phyloP scores from a whole-genome alignment of 2,113 vertebrate genomes.

The Nycticryphes semicollaris region DNA sequence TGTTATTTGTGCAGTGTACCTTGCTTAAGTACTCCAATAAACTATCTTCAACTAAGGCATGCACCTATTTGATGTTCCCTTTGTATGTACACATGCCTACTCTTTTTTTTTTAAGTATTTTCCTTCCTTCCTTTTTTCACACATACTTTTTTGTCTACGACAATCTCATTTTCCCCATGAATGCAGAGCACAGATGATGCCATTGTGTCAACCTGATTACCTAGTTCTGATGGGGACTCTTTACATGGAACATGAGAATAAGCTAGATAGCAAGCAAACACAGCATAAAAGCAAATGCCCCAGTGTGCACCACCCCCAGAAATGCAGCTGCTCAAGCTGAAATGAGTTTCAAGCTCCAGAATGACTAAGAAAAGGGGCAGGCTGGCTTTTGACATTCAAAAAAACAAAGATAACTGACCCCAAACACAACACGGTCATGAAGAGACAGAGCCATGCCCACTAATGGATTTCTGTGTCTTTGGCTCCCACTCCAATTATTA shows the following conservation, averaged over 20 bases:
- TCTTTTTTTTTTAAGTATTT: not conserved
- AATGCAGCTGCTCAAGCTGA: not conserved
- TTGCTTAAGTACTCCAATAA: not conserved
- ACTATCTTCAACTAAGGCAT: not conserved
- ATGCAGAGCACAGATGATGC: not conserved
- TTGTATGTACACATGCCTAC: not conserved
- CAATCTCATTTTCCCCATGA: not conserved
- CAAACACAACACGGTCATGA: not conserved
- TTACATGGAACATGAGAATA: not conserved
- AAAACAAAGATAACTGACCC: not conserved
- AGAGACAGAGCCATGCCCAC: not conserved
- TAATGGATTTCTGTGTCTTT: not conserved
- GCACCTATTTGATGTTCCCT: not conserved
- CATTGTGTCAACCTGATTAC: not conserved
- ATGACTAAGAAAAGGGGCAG: not conserved
- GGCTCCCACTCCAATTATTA: not conserved
- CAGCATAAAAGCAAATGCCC: not conserved
- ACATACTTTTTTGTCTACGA: accelerated
- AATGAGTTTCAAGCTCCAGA: not conserved
- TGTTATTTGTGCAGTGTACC: not conserved
- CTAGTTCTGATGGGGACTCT: not conserved
- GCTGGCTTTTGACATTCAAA: not conserved
- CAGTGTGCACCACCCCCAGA: not conserved
- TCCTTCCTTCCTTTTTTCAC: not conserved
- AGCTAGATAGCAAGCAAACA: not conserved